Evolutionary conservation across 53 echinoderm and acorn worm species (phyloP), one percentile per base, ranked within the genome.

Genomic region (Echinarachnius parma): DNA sequence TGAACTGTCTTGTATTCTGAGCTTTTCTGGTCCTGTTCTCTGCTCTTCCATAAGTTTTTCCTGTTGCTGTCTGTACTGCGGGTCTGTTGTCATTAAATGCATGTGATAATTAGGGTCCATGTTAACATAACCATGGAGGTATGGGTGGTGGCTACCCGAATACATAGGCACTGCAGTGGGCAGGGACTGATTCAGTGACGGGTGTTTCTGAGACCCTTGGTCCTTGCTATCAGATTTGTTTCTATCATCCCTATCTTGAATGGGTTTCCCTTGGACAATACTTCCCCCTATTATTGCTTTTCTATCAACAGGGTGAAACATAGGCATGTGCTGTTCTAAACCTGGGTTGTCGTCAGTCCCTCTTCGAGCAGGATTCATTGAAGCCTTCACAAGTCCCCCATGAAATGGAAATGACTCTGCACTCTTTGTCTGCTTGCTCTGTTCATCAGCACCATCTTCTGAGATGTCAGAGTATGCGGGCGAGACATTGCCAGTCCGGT

Each of bases 401-500:
- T 72, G 56, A 72, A 56, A 72, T 37, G 74, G 44, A 56, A 72
- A 72, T 28, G 57, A 26, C 29, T 54, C 56, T 23, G 42, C 30
- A 7, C 68, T 52, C 59, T 78, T 82, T 4, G 82, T 28, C 7
- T 75, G 48, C 3, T 30, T 46, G 61, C 61, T 64, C 22, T 79
- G 81, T 11, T 62, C 65, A 42, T 98, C 98, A 19, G 80, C 90
- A 62, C 87, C 91, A 36, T 92, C 98, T 74, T 98, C 91, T 33
- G 98, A 98, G 16, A 98, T 98, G 60, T 98, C 98, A 25, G 98
- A 98, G 62, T 98, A 98, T 9, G 95, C 95, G 21, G 98, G 98
- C 42, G 91, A 91, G 14, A 72, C 56, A 23, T 72, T 72, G 14
- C 74, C 74, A 25, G 74, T 72, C 45, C 74, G 34, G 33, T 53